These are phyloP conservation scores for Mermis nigrescens DNA, from an alignment of 2,888 invertebrate species.

Conservation along the genomic window DNA sequence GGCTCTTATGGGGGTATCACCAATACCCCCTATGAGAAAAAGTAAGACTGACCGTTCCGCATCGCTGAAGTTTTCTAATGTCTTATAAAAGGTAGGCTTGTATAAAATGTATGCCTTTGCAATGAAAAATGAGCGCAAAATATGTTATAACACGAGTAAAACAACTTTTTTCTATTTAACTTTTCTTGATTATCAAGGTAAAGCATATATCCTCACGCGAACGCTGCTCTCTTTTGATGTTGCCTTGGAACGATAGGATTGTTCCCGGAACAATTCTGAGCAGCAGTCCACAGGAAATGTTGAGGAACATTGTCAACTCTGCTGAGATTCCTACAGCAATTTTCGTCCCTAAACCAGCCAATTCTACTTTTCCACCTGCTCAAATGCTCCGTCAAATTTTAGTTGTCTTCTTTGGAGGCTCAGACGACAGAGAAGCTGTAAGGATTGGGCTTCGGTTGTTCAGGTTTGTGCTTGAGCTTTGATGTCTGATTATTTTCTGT, in stretches of 20 bases:
- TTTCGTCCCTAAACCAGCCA: background rate
- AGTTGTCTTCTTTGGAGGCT: background rate
- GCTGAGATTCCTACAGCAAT: background rate
- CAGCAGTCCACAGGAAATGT: slow-evolving; percentile 2
- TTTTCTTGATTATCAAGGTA: too few relatives aligned
- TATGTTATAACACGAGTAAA: too few relatives aligned
- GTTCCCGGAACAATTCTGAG: background rate
- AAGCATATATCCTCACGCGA: background rate
- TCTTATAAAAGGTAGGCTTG: too few relatives aligned
- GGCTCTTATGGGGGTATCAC: too few relatives aligned
- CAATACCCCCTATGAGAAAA: too few relatives aligned
- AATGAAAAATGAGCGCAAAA: too few relatives aligned
- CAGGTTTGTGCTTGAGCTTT: too few relatives aligned
- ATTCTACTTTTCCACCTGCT: background rate
- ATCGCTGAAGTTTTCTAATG: too few relatives aligned
- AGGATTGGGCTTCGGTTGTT: background rate
- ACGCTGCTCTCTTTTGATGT: background rate
- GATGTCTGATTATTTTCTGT: too few relatives aligned
- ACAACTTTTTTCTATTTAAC: too few relatives aligned
- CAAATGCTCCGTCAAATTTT: background rate
- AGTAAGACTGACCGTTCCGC: too few relatives aligned
- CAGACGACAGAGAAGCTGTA: background rate
- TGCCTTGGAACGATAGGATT: background rate
- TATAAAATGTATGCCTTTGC: too few relatives aligned
- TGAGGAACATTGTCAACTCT: background rate